phyloP scores from a whole-genome alignment of 2,888 invertebrate species.

The Acronicta alni region DNA sequence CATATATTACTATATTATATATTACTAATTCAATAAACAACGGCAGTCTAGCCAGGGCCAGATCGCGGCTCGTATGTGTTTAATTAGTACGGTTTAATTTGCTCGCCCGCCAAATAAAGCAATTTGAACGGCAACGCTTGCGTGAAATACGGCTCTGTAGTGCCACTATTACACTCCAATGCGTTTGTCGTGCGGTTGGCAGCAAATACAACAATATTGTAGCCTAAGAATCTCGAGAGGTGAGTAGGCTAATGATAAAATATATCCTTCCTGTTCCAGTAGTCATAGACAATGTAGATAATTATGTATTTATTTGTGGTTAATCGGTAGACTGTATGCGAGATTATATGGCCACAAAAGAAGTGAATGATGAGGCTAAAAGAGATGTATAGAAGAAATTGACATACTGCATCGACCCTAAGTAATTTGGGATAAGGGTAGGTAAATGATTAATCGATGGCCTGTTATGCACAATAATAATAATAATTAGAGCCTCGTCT shows the following conservation, averaged over 20 bases:
- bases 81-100: constrained; percentile 58
- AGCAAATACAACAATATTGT: not conserved
- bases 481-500: too few species aligned
- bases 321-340: too few species aligned
- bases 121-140: constrained; percentile 49
- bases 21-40: constrained; percentile 22
- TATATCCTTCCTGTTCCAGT: not conserved
- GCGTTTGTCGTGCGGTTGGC: constrained; percentile 20
- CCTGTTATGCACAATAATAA: too few species aligned
- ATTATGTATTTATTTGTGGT: too few species aligned
- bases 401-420: too few species aligned
- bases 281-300: too few species aligned
- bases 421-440: too few species aligned
- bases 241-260: not conserved
- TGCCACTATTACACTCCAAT: constrained; percentile 15
- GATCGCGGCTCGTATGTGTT: constrained; percentile 41
- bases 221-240: not conserved
- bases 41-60: constrained; percentile 17
- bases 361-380: too few species aligned
- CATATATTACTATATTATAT: too few species aligned
- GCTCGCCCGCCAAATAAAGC: constrained; percentile 52
- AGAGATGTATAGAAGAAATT: too few species aligned
- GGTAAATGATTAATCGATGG: too few species aligned
- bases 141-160: constrained; percentile 48
- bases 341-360: too few species aligned